Percentiles rank a stretch among this genome's conserved stretches.
These are phyloP conservation scores for Heterodera schachtii DNA, from an alignment of 1,140 invertebrate genomes.

Conservation along the genomic window DNA sequence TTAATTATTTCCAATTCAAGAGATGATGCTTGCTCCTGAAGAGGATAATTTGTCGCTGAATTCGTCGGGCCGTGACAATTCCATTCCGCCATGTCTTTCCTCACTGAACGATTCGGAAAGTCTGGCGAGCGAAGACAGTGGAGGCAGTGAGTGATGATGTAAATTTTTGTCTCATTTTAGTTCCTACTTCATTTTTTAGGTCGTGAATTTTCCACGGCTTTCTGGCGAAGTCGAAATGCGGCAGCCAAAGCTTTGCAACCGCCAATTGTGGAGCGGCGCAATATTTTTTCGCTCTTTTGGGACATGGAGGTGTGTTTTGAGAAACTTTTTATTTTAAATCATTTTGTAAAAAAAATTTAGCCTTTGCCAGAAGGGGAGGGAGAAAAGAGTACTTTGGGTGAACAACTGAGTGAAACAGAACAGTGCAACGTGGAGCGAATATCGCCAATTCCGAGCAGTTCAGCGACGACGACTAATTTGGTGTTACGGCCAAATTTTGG, in stretches of 20 bases:
- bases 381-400: conserved; percentile 7
- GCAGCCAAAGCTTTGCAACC: conserved; percentile 48
- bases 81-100: conserved; percentile 3
- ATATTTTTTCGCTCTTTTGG: conserved; percentile 48
- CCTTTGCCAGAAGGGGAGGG: conserved; percentile 29
- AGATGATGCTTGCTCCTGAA: conserved; percentile 23
- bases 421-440: conserved; percentile 7
- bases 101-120: conserved; percentile 34
- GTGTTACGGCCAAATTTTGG: neutral
- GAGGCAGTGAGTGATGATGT: neutral
- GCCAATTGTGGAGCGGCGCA: conserved; percentile 48
- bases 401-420: conserved; percentile 18
- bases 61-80: conserved; percentile 36
- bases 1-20: neutral
- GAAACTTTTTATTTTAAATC: conserved; percentile 14
- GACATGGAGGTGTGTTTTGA: conserved; percentile 48
- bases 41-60: conserved; percentile 36
- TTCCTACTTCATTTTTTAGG: conserved; percentile 19
- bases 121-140: conserved; percentile 41
- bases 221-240: conserved; percentile 43
- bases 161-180: neutral
- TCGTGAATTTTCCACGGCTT: conserved; percentile 30
- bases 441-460: conserved; percentile 15
- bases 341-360: conserved; percentile 17
- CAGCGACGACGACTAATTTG: neutral